phyloP scores from a whole-genome alignment of 2,888 invertebrate genomes.

The Synanthedon andrenaeformis region DNA sequence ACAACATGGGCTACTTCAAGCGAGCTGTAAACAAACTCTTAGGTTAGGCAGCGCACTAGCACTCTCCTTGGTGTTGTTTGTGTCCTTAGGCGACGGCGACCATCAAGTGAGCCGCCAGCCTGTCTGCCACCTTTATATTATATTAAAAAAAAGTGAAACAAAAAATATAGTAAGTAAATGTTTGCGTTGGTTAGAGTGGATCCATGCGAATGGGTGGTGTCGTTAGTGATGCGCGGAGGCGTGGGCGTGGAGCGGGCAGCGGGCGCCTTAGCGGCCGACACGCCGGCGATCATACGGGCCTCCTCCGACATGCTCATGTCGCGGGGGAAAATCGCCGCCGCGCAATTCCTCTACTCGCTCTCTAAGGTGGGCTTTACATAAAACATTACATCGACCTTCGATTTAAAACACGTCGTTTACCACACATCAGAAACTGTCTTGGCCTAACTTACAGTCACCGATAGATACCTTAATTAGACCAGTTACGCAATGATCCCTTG shows the following conservation, averaged over 20 bases:
- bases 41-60: too few species aligned
- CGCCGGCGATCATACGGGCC: constrained; percentile 78
- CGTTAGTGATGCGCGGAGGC: constrained; percentile 48
- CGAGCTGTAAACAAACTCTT: too few species aligned
- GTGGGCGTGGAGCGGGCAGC: constrained; percentile 51
- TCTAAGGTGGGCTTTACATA: constrained; percentile 67
- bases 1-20: too few species aligned
- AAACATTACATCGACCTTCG: neutral
- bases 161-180: neutral
- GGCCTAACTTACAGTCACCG: neutral
- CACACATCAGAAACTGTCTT: neutral
- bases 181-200: constrained; percentile 11
- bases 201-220: constrained; percentile 60
- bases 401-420: too few species aligned
- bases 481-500: too few species aligned
- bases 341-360: constrained; percentile 83
- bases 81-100: too few species aligned
- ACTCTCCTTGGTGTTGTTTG: too few species aligned
- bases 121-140: too few species aligned
- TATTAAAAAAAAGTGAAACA: too few species aligned
- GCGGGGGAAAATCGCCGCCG: constrained; percentile 79
- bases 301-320: constrained; percentile 86
- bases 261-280: constrained; percentile 49
- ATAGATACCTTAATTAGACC: too few species aligned
- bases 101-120: too few species aligned